phyloP scores from a whole-genome alignment of 1,140 invertebrate genomes.

The Drosophila punjabiensis region DNA sequence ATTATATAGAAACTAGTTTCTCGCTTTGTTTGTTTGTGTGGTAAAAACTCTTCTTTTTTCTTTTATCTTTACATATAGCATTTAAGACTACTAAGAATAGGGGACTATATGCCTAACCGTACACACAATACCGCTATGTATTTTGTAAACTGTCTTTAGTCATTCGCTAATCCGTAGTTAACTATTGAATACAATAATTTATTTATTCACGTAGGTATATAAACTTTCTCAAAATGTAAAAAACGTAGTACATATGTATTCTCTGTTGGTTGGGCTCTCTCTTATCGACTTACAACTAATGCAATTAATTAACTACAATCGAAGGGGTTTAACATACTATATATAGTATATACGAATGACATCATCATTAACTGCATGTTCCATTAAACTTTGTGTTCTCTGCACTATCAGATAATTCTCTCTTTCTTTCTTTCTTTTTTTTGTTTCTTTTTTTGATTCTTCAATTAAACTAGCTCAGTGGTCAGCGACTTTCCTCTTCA shows the following conservation, averaged over 20 bases:
- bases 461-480: constrained; percentile 66
- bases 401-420: constrained; percentile 23
- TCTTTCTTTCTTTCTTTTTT: not conserved
- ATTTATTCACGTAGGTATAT: constrained; percentile 59
- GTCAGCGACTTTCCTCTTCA: constrained; percentile 8
- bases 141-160: constrained; percentile 55
- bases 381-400: constrained; percentile 34
- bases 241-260: constrained; percentile 70
- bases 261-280: constrained; percentile 55
- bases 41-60: constrained; percentile 57
- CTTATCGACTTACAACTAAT: constrained; percentile 53
- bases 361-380: constrained; percentile 41
- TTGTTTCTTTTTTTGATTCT: constrained; percentile 18
- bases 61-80: constrained; percentile 61
- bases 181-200: constrained; percentile 68
- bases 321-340: constrained; percentile 62
- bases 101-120: constrained; percentile 55
- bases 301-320: constrained; percentile 73
- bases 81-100: constrained; percentile 68
- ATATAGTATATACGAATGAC: constrained; percentile 63
- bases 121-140: constrained; percentile 33
- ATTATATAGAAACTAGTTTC: constrained; percentile 58
- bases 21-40: constrained; percentile 32
- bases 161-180: constrained; percentile 66
- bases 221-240: constrained; percentile 81